A percentile compares a stretch with the other conserved stretches of the same genome.
phyloP scores from a whole-genome alignment of 2,113 vertebrate genomes.

The Oryzias celebensis region DNA sequence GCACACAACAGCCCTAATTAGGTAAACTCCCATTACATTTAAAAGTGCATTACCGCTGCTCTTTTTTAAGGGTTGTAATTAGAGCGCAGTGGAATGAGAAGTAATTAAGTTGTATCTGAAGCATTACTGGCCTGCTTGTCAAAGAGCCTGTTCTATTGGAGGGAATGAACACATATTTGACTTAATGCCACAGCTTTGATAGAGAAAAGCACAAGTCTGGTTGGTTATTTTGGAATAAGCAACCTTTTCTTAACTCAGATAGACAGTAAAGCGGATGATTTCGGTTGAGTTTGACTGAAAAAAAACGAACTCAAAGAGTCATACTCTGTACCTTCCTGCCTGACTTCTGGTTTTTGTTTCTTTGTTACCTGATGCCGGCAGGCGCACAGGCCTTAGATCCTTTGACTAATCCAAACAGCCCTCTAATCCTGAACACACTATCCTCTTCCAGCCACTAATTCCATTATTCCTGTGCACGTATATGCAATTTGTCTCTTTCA shows the following conservation, averaged over 20 bases:
- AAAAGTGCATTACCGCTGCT: conserved; percentile 70
- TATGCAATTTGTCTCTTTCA: not conserved
- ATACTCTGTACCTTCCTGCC: not conserved
- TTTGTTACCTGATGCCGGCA: conserved; percentile 37
- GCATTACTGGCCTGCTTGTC: conserved; percentile 60
- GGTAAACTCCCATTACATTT: conserved; percentile 71
- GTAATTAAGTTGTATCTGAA: conserved; percentile 72
- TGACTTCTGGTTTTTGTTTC: conserved; percentile 36
- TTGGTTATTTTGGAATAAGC: not conserved
- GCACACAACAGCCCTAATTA: conserved; percentile 67
- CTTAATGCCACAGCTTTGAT: conserved; percentile 42
- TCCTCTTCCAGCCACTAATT: conserved; percentile 40
- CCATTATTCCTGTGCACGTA: conserved; percentile 16
- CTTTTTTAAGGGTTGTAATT: conserved; percentile 73
- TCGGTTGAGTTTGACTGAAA: too few relatives aligned
- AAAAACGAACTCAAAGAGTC: too few relatives aligned
- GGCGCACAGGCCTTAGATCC: conserved; percentile 27
- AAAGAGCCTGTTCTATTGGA: conserved; percentile 48
- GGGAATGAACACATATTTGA: conserved; percentile 51
- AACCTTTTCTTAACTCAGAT: too few relatives aligned
- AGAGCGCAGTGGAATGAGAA: conserved; percentile 53
- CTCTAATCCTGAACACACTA: conserved; percentile 44
- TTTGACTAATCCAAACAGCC: conserved; percentile 56
- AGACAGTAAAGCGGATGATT: too few relatives aligned
- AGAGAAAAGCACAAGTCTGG: conserved; percentile 44